Conservation (phyloP, 2,113 vertebrate species). For the Emydura subglobosa region DNA sequence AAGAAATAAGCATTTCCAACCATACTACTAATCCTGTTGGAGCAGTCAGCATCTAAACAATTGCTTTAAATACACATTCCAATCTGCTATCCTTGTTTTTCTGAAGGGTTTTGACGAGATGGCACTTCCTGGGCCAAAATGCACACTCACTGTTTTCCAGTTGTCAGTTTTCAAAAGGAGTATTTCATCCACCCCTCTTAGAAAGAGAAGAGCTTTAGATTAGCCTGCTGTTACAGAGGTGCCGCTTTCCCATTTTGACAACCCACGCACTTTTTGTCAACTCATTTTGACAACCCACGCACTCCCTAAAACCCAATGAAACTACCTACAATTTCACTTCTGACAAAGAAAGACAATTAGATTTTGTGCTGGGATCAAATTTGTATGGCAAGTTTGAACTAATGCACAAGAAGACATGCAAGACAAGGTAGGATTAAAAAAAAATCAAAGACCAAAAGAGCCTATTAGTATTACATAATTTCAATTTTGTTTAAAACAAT, state of each 20-base stretch:
- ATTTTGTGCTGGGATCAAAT: background rate
- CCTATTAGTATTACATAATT: background rate
- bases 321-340: background rate
- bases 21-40: background rate
- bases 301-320: background rate
- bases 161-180: background rate
- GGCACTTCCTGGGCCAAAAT: background rate
- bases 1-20: background rate
- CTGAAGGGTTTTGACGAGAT: background rate
- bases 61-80: rapidly evolving
- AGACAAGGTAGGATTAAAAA: background rate
- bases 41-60: background rate
- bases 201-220: background rate
- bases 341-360: background rate
- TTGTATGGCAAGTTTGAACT: background rate
- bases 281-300: background rate
- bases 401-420: background rate
- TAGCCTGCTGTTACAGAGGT: background rate
- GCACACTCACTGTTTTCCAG: background rate
- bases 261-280: background rate
- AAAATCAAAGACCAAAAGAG: background rate
- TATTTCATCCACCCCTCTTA: background rate
- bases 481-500: background rate
- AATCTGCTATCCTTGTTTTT: background rate
- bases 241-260: background rate